Conservation (phyloP, 2,113 vertebrate species). For the Porphyrio hochstetteri region DNA sequence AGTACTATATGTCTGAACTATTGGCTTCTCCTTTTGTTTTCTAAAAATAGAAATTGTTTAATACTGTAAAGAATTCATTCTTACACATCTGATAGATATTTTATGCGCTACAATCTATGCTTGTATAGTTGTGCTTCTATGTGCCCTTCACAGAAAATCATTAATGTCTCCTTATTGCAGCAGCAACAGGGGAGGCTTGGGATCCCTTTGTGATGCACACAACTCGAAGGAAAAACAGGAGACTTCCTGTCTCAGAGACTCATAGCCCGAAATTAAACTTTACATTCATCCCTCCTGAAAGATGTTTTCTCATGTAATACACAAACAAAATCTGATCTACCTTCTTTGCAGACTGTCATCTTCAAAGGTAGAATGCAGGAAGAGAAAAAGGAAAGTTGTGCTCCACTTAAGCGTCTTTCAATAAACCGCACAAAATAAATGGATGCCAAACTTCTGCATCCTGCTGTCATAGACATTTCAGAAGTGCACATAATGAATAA, state of each 20-base stretch:
- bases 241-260: background rate
- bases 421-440: background rate
- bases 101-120: background rate
- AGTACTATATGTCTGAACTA: background rate
- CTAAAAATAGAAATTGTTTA: background rate
- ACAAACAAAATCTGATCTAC: background rate
- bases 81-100: background rate
- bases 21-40: background rate
- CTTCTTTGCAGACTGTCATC: background rate
- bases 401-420: background rate
- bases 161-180: background rate
- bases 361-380: background rate
- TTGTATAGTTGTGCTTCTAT: background rate
- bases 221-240: background rate
- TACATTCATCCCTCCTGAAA: background rate
- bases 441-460: background rate
- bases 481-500: background rate
- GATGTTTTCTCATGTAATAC: background rate
- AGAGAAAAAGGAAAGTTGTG: background rate
- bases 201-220: background rate
- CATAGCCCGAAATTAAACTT: background rate
- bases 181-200: background rate
- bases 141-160: background rate
- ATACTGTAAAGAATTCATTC: background rate
- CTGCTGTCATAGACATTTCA: background rate